These are phyloP conservation scores for Eupithecia centaureata DNA, from an alignment of 2,888 invertebrate genomes.

Conservation along the genomic window DNA sequence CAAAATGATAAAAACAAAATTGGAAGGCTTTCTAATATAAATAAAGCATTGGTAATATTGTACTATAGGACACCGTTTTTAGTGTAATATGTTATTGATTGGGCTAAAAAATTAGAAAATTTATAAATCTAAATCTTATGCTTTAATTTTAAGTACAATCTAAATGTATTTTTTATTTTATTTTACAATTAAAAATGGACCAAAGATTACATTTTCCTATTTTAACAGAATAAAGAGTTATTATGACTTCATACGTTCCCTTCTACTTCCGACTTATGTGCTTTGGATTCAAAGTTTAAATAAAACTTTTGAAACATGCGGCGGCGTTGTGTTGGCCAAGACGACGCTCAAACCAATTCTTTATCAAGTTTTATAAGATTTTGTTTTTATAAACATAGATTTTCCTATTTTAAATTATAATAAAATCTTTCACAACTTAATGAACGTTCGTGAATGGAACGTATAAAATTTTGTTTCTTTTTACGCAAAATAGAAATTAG, in stretches of 20 bases:
- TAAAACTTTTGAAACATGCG: background rate
- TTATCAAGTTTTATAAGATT: no score
- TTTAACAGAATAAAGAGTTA: background rate
- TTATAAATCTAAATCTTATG: background rate
- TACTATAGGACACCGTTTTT: background rate
- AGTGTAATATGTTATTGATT: background rate
- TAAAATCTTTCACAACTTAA: no score
- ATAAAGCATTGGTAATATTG: background rate
- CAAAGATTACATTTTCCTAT: background rate
- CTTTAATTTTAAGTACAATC: background rate
- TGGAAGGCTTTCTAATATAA: background rate
- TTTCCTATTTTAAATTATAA: no score
- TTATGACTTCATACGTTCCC: background rate
- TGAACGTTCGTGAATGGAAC: slow-evolving; percentile 19
- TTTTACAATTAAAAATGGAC: background rate
- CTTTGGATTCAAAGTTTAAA: background rate
- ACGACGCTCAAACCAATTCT: no score
- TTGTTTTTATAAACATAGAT: no score
- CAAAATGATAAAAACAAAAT: slow-evolving; percentile 2
- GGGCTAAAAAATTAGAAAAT: background rate
- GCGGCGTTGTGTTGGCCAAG: no score
- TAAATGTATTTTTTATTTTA: background rate
- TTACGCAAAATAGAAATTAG: background rate
- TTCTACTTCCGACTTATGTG: slow-evolving; percentile 1
- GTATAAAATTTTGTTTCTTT: slow-evolving; percentile 13